Percentiles rank a stretch among this genome's conserved stretches.
phyloP scores from a whole-genome alignment of 2,797 vertebrate species.

The Crossoptilon crossoptilon region DNA sequence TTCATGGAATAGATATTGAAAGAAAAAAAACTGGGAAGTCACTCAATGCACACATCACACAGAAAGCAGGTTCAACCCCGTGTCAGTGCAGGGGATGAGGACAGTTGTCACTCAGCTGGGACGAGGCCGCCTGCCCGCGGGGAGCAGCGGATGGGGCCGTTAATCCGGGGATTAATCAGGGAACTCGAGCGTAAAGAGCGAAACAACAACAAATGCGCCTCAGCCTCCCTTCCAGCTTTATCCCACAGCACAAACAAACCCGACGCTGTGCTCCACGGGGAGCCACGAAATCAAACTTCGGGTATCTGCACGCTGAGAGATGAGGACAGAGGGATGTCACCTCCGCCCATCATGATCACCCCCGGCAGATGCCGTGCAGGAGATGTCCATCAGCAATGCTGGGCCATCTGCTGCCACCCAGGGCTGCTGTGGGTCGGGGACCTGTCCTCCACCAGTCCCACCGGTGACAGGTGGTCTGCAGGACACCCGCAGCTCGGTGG shows the following conservation, averaged over 20 bases:
- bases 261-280: fast-evolving
- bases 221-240: fast-evolving
- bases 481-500: not conserved
- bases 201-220: fast-evolving
- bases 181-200: not conserved
- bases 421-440: fast-evolving
- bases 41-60: fast-evolving
- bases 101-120: not conserved
- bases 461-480: not conserved
- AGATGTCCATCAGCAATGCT: conserved; percentile 47
- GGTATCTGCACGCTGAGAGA: not conserved
- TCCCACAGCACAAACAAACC: not conserved
- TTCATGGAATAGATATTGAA: fast-evolving
- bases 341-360: not conserved
- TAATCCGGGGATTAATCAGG: not conserved
- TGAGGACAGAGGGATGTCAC: not conserved
- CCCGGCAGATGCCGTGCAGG: conserved; percentile 19
- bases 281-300: not conserved
- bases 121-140: not conserved
- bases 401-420: conserved; percentile 56
- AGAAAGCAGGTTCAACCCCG: not conserved
- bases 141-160: not conserved
- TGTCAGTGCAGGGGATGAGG: not conserved
- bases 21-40: not conserved
- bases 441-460: not conserved